A percentile compares a stretch with the other conserved stretches of the same genome.
These are phyloP conservation scores for Hexactinellida sp. DNA, from an alignment of 37 sponge, comb jelly and placozoan species.

Conservation along the genomic window DNA sequence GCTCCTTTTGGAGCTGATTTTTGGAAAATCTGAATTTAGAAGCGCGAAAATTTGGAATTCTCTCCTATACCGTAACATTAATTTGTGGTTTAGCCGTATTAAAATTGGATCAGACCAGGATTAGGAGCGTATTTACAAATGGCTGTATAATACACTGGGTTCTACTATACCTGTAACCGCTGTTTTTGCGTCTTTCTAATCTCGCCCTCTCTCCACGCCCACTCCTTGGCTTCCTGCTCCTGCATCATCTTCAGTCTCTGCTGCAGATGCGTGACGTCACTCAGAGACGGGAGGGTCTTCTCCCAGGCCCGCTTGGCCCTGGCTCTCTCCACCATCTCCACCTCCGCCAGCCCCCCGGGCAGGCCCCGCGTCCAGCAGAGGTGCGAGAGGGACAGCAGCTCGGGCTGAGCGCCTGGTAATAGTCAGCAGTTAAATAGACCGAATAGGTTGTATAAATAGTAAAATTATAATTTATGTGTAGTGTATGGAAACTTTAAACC, in stretches of 20 bases:
- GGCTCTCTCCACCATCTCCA: constrained; percentile 96
- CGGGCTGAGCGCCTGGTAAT: constrained; percentile 82
- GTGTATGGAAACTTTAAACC: too few relatives aligned
- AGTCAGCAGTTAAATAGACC: too few relatives aligned
- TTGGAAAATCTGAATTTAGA: too few relatives aligned
- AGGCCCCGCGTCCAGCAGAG: constrained; percentile 78
- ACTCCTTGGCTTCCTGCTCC: constrained; percentile 90
- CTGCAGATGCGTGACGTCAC: constrained; percentile 51
- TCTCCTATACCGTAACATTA: too few relatives aligned
- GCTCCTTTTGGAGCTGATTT: too few relatives aligned
- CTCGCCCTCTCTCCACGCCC: constrained; percentile 78
- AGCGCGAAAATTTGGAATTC: too few relatives aligned
- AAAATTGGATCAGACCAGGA: too few relatives aligned
- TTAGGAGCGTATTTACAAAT: not conserved
- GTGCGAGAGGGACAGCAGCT: constrained; percentile 73
- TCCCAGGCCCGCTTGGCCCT: constrained; percentile 88
- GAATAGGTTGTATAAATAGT: too few relatives aligned
- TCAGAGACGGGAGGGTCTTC: constrained; percentile 61
- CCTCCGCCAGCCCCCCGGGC: constrained; percentile 91
- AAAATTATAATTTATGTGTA: too few relatives aligned
- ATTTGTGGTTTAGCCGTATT: too few relatives aligned
- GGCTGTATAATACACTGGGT: not conserved
- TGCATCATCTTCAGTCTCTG: constrained; percentile 88
- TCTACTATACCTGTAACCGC: not conserved
- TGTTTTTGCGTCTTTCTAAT: constrained; percentile 31